Conservation (phyloP, 2,113 vertebrate genomes). For the Murina feae region DNA sequence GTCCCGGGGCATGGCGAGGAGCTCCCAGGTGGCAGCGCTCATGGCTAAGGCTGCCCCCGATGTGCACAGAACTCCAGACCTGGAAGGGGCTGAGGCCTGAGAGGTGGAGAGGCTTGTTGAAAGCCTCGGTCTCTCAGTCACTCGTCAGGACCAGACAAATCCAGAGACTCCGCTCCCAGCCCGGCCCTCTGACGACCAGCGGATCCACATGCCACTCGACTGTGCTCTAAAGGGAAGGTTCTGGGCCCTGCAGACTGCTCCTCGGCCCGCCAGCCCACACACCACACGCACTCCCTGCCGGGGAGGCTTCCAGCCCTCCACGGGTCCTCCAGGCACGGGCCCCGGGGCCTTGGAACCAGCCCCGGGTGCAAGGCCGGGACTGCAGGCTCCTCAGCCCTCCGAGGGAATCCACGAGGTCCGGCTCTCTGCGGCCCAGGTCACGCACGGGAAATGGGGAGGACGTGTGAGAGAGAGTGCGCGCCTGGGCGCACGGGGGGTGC, state of each 20-base stretch:
- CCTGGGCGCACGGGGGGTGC: not conserved
- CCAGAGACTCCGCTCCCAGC: not conserved
- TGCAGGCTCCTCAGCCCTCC: not conserved
- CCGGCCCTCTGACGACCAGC: not conserved
- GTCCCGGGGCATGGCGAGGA: fast-evolving
- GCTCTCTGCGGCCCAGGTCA: not conserved
- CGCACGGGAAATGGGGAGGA: not conserved
- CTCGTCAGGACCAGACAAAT: not conserved
- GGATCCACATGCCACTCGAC: not conserved
- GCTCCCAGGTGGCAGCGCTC: not conserved
- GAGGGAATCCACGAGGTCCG: not conserved
- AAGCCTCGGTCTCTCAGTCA: not conserved
- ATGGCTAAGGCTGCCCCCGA: not conserved
- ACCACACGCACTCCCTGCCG: not conserved
- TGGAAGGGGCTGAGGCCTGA: not conserved
- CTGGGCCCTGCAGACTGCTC: not conserved
- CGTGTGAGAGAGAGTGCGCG: not conserved
- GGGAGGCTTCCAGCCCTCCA: not conserved
- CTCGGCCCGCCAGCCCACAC: not conserved
- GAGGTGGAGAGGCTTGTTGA: not conserved
- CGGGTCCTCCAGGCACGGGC: not conserved
- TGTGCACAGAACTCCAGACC: not conserved
- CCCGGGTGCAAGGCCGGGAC: not conserved
- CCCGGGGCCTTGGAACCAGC: not conserved
- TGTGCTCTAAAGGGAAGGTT: not conserved